Conservation (phyloP, 2,797 vertebrate species). For the Aselliscus stoliczkanus region DNA sequence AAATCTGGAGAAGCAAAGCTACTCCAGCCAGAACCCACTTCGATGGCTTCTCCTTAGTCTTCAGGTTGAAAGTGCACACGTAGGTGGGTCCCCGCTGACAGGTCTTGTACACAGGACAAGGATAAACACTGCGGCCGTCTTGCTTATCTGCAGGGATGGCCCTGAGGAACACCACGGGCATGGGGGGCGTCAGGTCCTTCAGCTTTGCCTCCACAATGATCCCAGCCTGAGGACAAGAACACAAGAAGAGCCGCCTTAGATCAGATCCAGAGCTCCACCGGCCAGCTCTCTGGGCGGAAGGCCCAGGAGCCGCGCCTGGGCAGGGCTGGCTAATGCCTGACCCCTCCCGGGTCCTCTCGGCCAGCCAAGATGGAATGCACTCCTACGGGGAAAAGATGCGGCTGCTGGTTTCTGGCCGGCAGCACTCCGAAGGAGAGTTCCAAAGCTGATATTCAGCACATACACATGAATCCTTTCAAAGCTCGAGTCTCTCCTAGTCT, state of each 20-base stretch:
- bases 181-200: constrained; percentile 89
- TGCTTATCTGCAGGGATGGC: constrained; percentile 91
- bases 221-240: constrained; percentile 81
- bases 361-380: neutral
- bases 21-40: constrained; percentile 96
- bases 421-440: neutral
- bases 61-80: constrained; percentile 95
- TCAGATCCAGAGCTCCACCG: neutral
- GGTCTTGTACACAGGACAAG: constrained; percentile 94
- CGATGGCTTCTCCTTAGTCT: constrained; percentile 91
- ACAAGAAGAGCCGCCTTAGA: neutral
- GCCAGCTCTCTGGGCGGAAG: neutral
- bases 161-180: constrained; percentile 93
- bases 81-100: constrained; percentile 92
- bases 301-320: rapidly evolving
- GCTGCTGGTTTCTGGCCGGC: neutral
- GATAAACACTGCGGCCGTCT: constrained; percentile 85
- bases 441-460: neutral
- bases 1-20: constrained; percentile 91
- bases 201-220: constrained; percentile 88
- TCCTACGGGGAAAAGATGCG: neutral
- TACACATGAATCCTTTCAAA: neutral
- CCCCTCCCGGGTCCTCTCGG: neutral
- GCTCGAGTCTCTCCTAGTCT: neutral
- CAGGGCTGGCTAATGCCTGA: neutral